Base-by-base conservation (phyloP, 2,888 invertebrate species). In the Desoria tigrina region DNA sequence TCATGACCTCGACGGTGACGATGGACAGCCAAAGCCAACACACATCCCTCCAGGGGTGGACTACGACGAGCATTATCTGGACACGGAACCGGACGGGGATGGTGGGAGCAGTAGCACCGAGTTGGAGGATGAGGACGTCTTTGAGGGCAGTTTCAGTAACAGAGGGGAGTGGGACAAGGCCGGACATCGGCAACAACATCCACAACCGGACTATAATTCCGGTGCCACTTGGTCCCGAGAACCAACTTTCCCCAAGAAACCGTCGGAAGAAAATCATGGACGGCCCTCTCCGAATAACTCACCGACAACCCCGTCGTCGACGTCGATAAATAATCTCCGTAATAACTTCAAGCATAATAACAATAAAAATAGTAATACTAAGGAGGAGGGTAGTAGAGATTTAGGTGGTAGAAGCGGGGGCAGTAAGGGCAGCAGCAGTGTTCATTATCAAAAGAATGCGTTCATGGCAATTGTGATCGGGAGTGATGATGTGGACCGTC, bases 381-480 rank as follows among this genome's bases (percentile, higher is more conserved):
- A 51, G 24, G 18, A 51, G 7, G 51, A 24, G 18, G 24, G 26
- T 51, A 21, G 14, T 51, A 21, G 2, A 21, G 7, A 24, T 24
- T 24, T 23, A 6, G 24, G 51, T 6, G 51, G 3, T 24, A 51
- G 3, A 24, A 51, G 26, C 7, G 51, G 26, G 23, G 26, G 51
- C 6, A 45, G 45, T 16, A 21, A 21, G n/a, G 16, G 23, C 24
- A 51, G 51, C 14, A 51, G 26, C 51, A 23, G 51, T 45, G 45
- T 45, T 45, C 45, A 45, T 16, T 45, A 45, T 45, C 45, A 45
- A 21, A 45, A 45, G 45, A 45, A 45, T 16, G 45, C 56, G 58
- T 63, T 63, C 58, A 58, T 63, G 63, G 37, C 39, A 28, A 37
- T 63, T 39, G 63, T 63, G 58, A 63, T 63, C 42, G 63, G 63